Percentiles rank a stretch among this genome's conserved stretches.
Conservation (phyloP, 2,113 vertebrate species). For the Pelodiscus sinensis region DNA sequence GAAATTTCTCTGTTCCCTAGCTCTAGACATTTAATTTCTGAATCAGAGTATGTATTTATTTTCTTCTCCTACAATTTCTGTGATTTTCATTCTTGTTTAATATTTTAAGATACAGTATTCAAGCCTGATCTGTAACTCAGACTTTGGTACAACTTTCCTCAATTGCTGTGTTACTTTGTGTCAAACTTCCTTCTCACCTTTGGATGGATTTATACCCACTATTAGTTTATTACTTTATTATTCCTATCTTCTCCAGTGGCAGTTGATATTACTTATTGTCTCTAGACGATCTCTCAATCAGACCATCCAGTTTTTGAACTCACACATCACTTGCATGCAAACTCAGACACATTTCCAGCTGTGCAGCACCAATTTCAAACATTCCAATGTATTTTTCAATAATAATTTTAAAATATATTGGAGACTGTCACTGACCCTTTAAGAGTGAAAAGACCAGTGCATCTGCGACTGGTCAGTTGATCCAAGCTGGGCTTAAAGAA, state of each 20-base stretch:
- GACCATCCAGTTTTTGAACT: neutral
- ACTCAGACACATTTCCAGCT: neutral
- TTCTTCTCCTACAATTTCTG: neutral
- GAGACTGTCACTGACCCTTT: neutral
- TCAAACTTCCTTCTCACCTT: conserved; percentile 17
- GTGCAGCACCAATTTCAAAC: neutral
- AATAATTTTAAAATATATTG: neutral
- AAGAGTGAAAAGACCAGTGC: neutral
- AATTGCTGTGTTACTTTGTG: neutral
- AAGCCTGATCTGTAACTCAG: neutral
- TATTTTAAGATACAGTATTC: neutral
- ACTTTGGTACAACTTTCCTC: neutral
- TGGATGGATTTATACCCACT: fast-evolving
- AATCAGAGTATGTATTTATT: neutral
- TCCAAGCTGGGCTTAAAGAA: neutral
- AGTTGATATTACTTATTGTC: neutral
- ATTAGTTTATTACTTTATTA: neutral
- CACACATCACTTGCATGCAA: neutral
- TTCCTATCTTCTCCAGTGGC: neutral
- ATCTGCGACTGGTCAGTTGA: neutral
- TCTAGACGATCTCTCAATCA: neutral
- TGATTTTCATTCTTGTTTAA: neutral
- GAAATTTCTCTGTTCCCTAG: neutral
- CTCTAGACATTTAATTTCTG: neutral
- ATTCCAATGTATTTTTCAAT: neutral